These are phyloP conservation scores for Periparus ater DNA, from an alignment of 2,797 vertebrate genomes.

Conservation along the genomic window DNA sequence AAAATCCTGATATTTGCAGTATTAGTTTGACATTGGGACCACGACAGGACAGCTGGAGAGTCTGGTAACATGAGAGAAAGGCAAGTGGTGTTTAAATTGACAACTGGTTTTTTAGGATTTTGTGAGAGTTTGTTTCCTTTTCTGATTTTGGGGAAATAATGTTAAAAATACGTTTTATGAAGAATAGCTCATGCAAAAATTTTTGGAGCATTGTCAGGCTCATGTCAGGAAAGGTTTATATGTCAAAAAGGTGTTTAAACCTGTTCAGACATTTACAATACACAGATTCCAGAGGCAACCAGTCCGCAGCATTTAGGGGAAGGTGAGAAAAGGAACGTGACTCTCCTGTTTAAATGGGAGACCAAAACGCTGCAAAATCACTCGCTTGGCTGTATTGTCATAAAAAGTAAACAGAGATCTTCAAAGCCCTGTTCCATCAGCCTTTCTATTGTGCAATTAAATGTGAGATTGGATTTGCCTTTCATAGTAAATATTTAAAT, in stretches of 20 bases:
- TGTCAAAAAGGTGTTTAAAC: neutral
- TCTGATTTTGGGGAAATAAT: neutral
- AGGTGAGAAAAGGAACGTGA: neutral
- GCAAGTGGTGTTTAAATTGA: neutral
- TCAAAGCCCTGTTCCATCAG: neutral
- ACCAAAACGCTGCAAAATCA: neutral
- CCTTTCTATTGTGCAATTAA: neutral
- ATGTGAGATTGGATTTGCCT: neutral
- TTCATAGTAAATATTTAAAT: neutral
- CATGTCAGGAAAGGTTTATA: neutral
- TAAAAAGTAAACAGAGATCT: neutral
- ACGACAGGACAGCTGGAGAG: neutral
- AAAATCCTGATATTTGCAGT: neutral
- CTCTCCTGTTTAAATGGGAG: neutral
- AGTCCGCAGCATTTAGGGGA: neutral
- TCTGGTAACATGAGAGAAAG: neutral
- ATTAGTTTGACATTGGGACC: neutral
- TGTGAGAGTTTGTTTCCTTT: neutral
- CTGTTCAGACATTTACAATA: neutral
- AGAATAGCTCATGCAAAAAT: neutral
- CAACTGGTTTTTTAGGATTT: neutral
- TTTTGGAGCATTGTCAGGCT: neutral
- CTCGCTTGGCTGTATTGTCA: neutral
- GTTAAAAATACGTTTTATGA: neutral
- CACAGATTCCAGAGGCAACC: neutral